phyloP scores from a whole-genome alignment of 2,888 invertebrate species.

The Eubasilissa splendida region DNA sequence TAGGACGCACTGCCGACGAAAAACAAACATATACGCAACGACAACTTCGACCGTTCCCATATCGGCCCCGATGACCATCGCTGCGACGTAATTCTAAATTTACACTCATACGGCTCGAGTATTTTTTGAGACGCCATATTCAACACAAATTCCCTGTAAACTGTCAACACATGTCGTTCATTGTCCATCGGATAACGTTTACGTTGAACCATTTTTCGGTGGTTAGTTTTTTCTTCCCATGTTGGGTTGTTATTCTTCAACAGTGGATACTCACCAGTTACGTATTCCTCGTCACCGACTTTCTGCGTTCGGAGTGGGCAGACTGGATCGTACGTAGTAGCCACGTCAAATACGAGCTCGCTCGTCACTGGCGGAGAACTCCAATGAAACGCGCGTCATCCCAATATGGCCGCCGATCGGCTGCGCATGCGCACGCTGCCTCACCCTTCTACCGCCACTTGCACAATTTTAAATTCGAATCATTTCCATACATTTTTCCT shows the following conservation, averaged over 20 bases:
- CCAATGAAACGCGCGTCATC: constrained; percentile 85
- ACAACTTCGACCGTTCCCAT: constrained; percentile 34
- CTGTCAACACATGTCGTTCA: constrained; percentile 62
- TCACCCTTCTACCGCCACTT: constrained; percentile 36
- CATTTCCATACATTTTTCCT: constrained; percentile 12
- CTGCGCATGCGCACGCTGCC: constrained; percentile 63
- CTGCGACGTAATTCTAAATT: constrained; percentile 63
- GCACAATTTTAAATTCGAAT: constrained; percentile 19
- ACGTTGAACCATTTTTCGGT: constrained; percentile 49
- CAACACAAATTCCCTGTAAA: constrained; percentile 65
- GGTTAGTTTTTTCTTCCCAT: constrained; percentile 63
- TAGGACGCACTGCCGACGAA: constrained; percentile 35
- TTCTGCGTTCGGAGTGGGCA: constrained; percentile 95
- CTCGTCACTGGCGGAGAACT: constrained; percentile 87
- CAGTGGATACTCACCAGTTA: constrained; percentile 88
- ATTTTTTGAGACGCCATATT: constrained; percentile 68
- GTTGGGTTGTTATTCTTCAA: constrained; percentile 75
- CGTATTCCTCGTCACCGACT: constrained; percentile 96
- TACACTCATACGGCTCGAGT: constrained; percentile 62
- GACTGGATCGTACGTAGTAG: constrained; percentile 93
- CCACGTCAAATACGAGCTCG: constrained; percentile 91
- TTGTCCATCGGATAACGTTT: constrained; percentile 40
- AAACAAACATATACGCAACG: constrained; percentile 1
- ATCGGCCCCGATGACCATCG: constrained; percentile 43
- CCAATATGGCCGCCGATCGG: constrained; percentile 78